A percentile compares a stretch with the other conserved stretches of the same genome.
Evolutionary conservation across 1,140 invertebrate species (phyloP).

Genomic region (Drosophila equinoxialis): DNA sequence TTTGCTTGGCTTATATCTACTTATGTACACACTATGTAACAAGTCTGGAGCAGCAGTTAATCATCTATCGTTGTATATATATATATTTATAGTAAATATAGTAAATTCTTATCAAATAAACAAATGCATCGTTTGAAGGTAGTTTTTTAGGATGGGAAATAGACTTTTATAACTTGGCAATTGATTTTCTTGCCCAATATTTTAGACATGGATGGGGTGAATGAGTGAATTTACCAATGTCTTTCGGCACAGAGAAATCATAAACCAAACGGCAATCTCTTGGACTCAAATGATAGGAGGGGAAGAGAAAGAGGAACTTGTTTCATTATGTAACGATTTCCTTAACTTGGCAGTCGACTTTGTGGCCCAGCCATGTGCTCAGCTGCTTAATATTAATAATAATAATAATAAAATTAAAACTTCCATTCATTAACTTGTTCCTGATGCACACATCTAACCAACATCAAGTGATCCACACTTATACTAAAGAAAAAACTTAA

Average conservation of each 20-base stretch:
- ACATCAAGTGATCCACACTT: not conserved
- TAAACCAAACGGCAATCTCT: no score
- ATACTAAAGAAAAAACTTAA: not conserved
- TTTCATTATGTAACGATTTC: conserved; percentile 32
- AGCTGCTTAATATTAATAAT: conserved; percentile 61
- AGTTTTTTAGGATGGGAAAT: conserved; percentile 13
- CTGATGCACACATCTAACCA: conserved; percentile 22
- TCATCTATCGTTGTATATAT: conserved; percentile 31
- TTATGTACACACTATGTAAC: conserved; percentile 71
- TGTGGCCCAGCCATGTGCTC: conserved; percentile 76
- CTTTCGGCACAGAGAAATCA: no score
- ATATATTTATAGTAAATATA: conserved; percentile 20
- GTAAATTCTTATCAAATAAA: conserved; percentile 64
- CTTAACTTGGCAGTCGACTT: conserved; percentile 75
- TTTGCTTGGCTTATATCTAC: conserved; percentile 48
- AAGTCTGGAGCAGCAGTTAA: conserved; percentile 60
- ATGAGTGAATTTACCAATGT: no score
- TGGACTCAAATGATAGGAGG: no score
- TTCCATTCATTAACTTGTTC: no score
- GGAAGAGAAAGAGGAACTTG: no score
- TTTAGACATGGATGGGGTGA: no score
- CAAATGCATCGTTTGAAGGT: conserved; percentile 60
- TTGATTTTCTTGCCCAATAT: conserved; percentile 70
- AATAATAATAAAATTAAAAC: conserved; percentile 50
- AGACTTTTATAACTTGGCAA: conserved; percentile 59